Evolutionary conservation across 2,113 vertebrate species (phyloP).

Genomic region (Brachyhypopomus occidentalis): DNA sequence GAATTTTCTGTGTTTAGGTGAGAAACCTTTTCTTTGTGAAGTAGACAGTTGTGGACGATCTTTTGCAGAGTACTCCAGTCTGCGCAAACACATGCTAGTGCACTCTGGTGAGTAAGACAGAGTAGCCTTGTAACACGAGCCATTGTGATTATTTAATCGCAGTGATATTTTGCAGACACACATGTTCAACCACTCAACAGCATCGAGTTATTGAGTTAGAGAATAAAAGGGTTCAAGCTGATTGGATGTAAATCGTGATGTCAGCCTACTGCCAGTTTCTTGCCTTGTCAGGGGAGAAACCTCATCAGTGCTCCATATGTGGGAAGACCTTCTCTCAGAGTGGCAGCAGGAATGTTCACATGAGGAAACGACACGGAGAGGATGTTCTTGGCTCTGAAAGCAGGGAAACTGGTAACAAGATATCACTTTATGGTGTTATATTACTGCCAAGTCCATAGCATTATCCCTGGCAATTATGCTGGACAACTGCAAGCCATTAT

Average conservation of each 20-base stretch:
- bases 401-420: slow-evolving; percentile 69
- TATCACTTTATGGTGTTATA: background rate
- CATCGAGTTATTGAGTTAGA: background rate
- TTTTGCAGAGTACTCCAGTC: slow-evolving; percentile 97
- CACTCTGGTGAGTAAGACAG: slow-evolving; percentile 85
- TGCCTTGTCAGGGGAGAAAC: slow-evolving; percentile 85
- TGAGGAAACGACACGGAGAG: slow-evolving; percentile 90
- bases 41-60: slow-evolving; percentile 93
- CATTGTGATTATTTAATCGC: no score
- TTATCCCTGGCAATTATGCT: slow-evolving; percentile 10
- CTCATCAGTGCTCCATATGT: slow-evolving; percentile 93
- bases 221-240: background rate
- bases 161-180: no score
- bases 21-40: slow-evolving; percentile 96
- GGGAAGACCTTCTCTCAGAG: slow-evolving; percentile 98
- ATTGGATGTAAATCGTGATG: background rate
- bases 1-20: slow-evolving; percentile 73
- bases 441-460: background rate
- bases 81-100: slow-evolving; percentile 97
- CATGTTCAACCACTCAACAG: no score
- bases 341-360: slow-evolving; percentile 95
- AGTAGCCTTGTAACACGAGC: no score
- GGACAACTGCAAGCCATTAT: background rate
- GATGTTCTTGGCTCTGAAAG: slow-evolving; percentile 63
- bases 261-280: background rate